These are phyloP conservation scores for Chionoecetes opilio DNA, from an alignment of 1,140 invertebrate species.

Conservation along the genomic window DNA sequence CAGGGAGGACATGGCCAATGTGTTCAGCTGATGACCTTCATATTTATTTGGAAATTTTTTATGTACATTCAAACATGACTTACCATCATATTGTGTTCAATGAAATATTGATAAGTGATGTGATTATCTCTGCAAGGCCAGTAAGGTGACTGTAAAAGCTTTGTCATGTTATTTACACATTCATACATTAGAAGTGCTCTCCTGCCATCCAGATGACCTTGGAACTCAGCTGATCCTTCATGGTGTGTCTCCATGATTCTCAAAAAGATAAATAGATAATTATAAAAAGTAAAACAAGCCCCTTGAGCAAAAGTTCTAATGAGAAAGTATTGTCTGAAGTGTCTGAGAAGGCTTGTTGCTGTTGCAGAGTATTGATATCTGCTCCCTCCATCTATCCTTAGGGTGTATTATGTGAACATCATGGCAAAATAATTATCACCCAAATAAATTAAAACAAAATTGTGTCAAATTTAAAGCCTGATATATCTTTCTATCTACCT, in stretches of 20 bases:
- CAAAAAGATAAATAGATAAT: too few relatives aligned
- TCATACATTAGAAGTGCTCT: background rate
- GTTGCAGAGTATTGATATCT: slow-evolving; percentile 69
- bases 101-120: too few relatives aligned
- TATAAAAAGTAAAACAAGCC: slow-evolving; percentile 27
- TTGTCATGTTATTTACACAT: too few relatives aligned
- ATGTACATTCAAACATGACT: too few relatives aligned
- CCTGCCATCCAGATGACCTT: background rate
- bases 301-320: slow-evolving; percentile 67
- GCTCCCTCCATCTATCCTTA: slow-evolving; percentile 74
- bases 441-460: slow-evolving; percentile 51
- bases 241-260: slow-evolving; percentile 64
- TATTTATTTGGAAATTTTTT: slow-evolving; percentile 43
- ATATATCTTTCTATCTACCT: background rate
- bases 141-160: too few relatives aligned
- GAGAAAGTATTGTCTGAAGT: slow-evolving; percentile 57
- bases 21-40: slow-evolving; percentile 57
- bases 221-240: slow-evolving; percentile 67
- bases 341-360: slow-evolving; percentile 74
- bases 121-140: too few relatives aligned
- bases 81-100: too few relatives aligned
- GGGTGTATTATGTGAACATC: slow-evolving; percentile 77
- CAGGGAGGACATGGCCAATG: slow-evolving; percentile 60
- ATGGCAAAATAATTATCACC: slow-evolving; percentile 67
- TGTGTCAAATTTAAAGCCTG: too few relatives aligned